A percentile compares a stretch with the other conserved stretches of the same genome.
Evolutionary conservation across 64 coral and sea anemone genomes (phyloP).

Genomic region (Anthopleura sola): DNA sequence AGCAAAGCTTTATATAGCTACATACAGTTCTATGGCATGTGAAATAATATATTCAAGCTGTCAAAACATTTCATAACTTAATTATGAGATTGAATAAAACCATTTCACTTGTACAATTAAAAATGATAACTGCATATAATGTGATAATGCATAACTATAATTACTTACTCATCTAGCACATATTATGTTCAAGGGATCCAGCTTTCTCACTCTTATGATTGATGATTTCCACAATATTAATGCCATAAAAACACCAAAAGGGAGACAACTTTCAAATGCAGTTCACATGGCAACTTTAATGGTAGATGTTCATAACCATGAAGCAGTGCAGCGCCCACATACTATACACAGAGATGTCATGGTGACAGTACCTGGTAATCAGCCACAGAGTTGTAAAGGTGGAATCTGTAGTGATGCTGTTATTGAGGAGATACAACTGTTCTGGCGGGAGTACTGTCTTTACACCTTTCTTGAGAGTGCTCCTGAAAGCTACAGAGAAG

Average conservation of each 20-base stretch:
- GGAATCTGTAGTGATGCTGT: slow-evolving; percentile 35
- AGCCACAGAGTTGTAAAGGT: slow-evolving; percentile 20
- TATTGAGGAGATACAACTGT: background rate
- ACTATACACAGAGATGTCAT: slow-evolving; percentile 24
- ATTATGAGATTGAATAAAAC: background rate
- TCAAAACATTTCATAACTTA: too few relatives aligned
- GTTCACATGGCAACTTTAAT: slow-evolving; percentile 57
- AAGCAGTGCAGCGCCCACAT: background rate
- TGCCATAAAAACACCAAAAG: slow-evolving; percentile 21
- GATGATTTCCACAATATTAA: slow-evolving; percentile 53
- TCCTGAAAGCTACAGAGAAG: slow-evolving; percentile 6
- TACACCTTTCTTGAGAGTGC: slow-evolving; percentile 34
- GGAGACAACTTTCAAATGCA: slow-evolving; percentile 33
- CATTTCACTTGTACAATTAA: background rate
- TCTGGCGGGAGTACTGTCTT: background rate
- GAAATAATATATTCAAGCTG: too few relatives aligned
- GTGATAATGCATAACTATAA: too few relatives aligned
- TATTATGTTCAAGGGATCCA: slow-evolving; percentile 3
- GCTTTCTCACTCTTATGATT: slow-evolving; percentile 45
- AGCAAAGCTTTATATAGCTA: too few relatives aligned
- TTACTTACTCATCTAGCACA: background rate
- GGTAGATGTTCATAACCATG: background rate
- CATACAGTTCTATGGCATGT: too few relatives aligned
- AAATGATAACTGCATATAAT: background rate
- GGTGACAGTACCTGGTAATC: slow-evolving; percentile 21